Conservation (phyloP, 2,113 vertebrate genomes). For the Rana temporaria region DNA sequence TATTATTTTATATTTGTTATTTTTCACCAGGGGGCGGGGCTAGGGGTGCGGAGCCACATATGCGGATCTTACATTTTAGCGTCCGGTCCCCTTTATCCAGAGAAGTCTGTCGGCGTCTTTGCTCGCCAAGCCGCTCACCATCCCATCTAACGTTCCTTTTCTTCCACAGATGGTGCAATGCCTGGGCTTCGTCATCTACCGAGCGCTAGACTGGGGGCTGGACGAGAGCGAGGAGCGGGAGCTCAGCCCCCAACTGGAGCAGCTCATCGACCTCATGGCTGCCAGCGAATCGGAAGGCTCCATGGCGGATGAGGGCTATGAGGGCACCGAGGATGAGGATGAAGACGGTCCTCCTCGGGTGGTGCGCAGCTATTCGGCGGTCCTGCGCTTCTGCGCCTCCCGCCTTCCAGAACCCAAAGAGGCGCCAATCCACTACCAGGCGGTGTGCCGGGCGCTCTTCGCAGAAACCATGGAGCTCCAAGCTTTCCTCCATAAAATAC, state of each 20-base stretch:
- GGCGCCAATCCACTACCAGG: conserved; percentile 89
- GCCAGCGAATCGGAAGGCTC: conserved; percentile 68
- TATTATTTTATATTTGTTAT: no score
- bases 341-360: conserved; percentile 61
- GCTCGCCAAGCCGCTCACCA: no score
- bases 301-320: conserved; percentile 87
- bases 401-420: conserved; percentile 79
- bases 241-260: conserved; percentile 89
- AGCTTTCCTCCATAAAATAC: conserved; percentile 89
- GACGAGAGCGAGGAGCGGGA: conserved; percentile 92
- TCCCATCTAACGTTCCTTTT: background rate
- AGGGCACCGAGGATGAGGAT: conserved; percentile 84
- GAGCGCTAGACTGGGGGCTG: conserved; percentile 94
- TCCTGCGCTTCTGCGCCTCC: conserved; percentile 81
- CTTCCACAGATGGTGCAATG: conserved; percentile 88
- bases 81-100: no score
- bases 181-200: conserved; percentile 91
- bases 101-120: no score
- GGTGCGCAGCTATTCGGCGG: conserved; percentile 81
- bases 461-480: conserved; percentile 91
- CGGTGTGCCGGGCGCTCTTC: conserved; percentile 90
- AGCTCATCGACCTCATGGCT: conserved; percentile 92
- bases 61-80: no score
- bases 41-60: no score
- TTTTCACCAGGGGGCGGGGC: no score